phyloP scores from a whole-genome alignment of 1,140 invertebrate species.

The Plectus sambesii region DNA sequence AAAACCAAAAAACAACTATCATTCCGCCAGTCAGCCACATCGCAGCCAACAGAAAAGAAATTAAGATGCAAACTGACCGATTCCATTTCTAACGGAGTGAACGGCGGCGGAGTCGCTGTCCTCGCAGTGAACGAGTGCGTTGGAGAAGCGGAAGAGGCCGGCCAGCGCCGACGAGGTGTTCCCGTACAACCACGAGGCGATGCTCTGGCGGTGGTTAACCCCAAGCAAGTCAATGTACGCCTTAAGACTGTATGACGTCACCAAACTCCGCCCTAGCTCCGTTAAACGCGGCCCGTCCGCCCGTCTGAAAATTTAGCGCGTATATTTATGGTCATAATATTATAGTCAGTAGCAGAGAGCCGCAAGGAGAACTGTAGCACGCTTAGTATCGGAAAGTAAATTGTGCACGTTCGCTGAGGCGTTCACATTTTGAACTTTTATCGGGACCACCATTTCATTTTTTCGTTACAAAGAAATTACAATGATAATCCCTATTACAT shows the following conservation, averaged over 20 bases:
- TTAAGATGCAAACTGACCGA: constrained; percentile 14
- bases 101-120: constrained; percentile 17
- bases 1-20: too few relatives aligned
- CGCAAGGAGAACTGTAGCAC: too few relatives aligned
- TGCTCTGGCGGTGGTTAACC: constrained; percentile 25
- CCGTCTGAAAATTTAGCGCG: too few relatives aligned
- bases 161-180: constrained; percentile 20
- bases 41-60: constrained; percentile 6
- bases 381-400: too few relatives aligned
- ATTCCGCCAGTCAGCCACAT: too few relatives aligned
- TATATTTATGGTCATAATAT: too few relatives aligned
- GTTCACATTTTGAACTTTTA: too few relatives aligned
- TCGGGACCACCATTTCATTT: too few relatives aligned
- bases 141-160: constrained; percentile 20
- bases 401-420: too few relatives aligned
- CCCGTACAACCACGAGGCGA: constrained; percentile 25
- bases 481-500: too few relatives aligned
- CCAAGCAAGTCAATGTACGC: constrained; percentile 27
- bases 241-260: constrained; percentile 22
- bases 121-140: constrained; percentile 17
- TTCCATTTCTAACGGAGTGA: constrained; percentile 21
- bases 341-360: neutral
- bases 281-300: constrained; percentile 21
- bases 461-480: too few relatives aligned
- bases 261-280: constrained; percentile 25